Evolutionary conservation across 2,797 vertebrate species (phyloP), one percentile per base, ranked within the genome.

Genomic region (Scolopax rusticola): DNA sequence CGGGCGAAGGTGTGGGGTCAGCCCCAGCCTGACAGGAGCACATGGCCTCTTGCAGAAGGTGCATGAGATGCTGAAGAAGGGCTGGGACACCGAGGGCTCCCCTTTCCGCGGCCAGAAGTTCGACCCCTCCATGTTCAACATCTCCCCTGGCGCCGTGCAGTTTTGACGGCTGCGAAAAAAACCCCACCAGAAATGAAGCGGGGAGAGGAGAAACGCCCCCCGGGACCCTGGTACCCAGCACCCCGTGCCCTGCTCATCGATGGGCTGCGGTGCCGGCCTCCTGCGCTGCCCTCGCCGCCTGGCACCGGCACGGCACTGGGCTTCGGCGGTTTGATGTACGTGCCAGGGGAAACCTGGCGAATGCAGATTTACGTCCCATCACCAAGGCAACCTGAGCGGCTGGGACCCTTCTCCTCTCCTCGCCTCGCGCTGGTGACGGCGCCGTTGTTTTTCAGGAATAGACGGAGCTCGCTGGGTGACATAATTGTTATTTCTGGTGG

Each of bases 61-160:
- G 83, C 99, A 99, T 3, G 99, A 99, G 53, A 99, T 99, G 99
- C 98, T 99, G 97, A 99, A 99, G 98, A 99, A 99, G 95, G 99
- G 99, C 96, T 99, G 99, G 99, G 99, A 99, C 51, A 99, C 99
- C 1, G 99, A 99, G 59, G 99, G 99, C 19, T 99, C 99, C 1
- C 99, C 99, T 0, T 99, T 99, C 98, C 99, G 95, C 25, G 99
- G 99, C 80, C 99, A 99, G 97, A 97, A 98, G 93, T 99, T 99
- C 54, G 99, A 99, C 97, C 99, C 99, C 0, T 98, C 99, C 98
- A 98, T 99, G 99, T 99, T 99, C 73, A 99, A 99, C 98, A 99
- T 99, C 98, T 99, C 99, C 14, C 98, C 99, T 0, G 99, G 99
- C 6, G 99, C 99, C 0, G 99, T 99, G 85, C 99, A 99, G 98